phyloP scores from a whole-genome alignment of 2,113 vertebrate species.

The Ptyas mucosa region DNA sequence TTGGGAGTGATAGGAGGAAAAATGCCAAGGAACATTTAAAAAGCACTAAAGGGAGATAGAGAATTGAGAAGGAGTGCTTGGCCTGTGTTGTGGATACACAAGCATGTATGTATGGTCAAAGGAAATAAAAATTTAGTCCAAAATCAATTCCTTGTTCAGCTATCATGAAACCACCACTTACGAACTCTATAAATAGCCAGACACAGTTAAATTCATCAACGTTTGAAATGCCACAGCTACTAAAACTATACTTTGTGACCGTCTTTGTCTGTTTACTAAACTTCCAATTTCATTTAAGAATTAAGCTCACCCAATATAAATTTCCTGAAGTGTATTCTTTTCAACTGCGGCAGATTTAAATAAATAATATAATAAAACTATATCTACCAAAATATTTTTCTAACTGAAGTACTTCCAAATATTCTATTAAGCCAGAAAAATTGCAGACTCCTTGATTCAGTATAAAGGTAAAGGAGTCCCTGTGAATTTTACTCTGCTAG shows the following conservation, averaged over 20 bases:
- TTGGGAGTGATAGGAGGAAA: background rate
- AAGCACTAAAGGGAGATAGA: background rate
- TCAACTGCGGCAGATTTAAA: background rate
- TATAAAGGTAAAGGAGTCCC: background rate
- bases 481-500: background rate
- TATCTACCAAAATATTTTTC: background rate
- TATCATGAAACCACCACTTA: background rate
- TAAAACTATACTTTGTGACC: background rate
- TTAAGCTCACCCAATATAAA: background rate
- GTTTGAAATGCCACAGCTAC: background rate
- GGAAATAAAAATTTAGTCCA: background rate
- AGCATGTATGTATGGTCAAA: background rate
- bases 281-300: background rate
- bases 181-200: background rate
- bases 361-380: background rate
- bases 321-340: background rate
- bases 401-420: background rate
- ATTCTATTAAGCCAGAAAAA: background rate
- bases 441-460: background rate
- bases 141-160: background rate
- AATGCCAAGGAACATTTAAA: background rate
- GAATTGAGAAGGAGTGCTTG: background rate
- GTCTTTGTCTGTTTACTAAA: background rate
- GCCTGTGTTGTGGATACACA: background rate
- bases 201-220: background rate